phyloP scores from a whole-genome alignment of 2,113 vertebrate genomes.

The Neopipo cinnamomea region DNA sequence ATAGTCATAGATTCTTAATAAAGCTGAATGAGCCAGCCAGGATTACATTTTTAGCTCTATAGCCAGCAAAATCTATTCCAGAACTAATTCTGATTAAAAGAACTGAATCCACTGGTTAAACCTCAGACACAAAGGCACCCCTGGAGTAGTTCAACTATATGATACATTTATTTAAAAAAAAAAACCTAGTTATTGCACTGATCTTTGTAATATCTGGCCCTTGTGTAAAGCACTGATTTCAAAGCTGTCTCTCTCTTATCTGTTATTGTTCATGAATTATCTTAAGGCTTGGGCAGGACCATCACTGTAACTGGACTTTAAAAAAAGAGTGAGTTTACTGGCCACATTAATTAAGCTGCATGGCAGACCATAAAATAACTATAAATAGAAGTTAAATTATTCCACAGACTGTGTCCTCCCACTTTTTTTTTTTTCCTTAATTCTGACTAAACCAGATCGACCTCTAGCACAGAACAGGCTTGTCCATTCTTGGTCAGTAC shows the following conservation, averaged over 20 bases:
- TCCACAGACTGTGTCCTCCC: neutral
- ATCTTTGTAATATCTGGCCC: slow-evolving; percentile 18
- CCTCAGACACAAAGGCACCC: slow-evolving; percentile 50
- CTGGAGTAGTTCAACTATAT: neutral
- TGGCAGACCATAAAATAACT: neutral
- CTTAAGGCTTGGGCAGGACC: neutral
- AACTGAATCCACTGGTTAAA: neutral
- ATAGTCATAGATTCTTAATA: slow-evolving; percentile 19
- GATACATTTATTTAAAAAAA: neutral
- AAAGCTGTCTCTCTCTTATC: slow-evolving; percentile 31
- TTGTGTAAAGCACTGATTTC: slow-evolving; percentile 8
- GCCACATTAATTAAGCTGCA: neutral
- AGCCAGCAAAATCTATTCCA: slow-evolving; percentile 57
- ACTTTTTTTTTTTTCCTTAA: neutral
- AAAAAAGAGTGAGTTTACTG: neutral
- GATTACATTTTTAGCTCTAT: slow-evolving; percentile 15
- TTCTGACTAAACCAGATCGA: neutral
- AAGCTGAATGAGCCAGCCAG: neutral
- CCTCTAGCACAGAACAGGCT: neutral
- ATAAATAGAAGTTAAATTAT: neutral
- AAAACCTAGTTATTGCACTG: slow-evolving; percentile 1
- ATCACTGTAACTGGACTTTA: neutral
- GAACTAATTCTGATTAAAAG: slow-evolving; percentile 48
- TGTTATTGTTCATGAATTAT: slow-evolving; percentile 9
- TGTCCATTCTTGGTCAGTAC: neutral